Evolutionary conservation across 2,888 invertebrate species (phyloP).

Genomic region (Marasmarcha lunaedactyla): DNA sequence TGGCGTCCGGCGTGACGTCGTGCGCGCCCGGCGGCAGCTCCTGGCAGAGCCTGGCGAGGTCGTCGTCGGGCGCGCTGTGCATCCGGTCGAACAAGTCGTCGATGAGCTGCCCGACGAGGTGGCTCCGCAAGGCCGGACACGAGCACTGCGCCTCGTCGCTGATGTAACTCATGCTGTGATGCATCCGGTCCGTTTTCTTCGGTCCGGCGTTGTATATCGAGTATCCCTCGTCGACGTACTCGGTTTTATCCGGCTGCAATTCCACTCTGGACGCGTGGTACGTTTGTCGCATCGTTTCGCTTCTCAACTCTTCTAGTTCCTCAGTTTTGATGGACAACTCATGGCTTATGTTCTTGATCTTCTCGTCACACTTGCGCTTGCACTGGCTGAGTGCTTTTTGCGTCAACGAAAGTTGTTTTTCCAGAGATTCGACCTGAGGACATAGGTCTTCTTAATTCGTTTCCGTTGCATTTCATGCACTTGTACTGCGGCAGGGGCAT

Average conservation of each 20-base stretch:
- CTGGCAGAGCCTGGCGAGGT: constrained; percentile 45
- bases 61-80: constrained; percentile 51
- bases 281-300: constrained; percentile 52
- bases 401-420: constrained; percentile 67
- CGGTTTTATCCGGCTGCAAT: constrained; percentile 53
- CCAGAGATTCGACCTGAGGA: constrained; percentile 71
- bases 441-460: constrained; percentile 49
- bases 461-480: constrained; percentile 34
- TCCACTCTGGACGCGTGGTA: constrained; percentile 56
- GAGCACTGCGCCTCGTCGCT: constrained; percentile 52
- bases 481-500: too few species aligned
- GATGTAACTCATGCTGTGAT: constrained; percentile 61
- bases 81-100: constrained; percentile 59
- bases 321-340: constrained; percentile 69
- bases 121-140: constrained; percentile 57
- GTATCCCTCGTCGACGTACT: constrained; percentile 59
- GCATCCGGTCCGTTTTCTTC: constrained; percentile 61
- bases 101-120: constrained; percentile 57
- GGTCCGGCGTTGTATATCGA: constrained; percentile 59
- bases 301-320: constrained; percentile 58
- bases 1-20: constrained; percentile 48
- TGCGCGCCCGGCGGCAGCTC: constrained; percentile 39
- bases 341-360: constrained; percentile 67
- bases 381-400: constrained; percentile 66
- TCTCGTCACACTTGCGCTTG: constrained; percentile 66